Evolutionary conservation across 2,113 vertebrate species (phyloP).

Genomic region (Ia io): DNA sequence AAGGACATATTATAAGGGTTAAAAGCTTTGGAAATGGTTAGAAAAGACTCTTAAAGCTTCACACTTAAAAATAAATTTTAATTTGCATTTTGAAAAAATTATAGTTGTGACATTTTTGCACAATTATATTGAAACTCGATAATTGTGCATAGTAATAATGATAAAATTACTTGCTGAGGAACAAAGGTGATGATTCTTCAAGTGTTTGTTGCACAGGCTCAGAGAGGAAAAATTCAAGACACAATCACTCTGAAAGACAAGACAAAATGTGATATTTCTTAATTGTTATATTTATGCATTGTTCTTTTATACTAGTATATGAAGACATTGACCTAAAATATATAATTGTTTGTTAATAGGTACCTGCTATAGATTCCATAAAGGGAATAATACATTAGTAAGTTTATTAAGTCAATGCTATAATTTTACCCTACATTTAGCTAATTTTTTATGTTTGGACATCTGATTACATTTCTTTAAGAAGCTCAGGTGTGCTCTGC

Average conservation of each 20-base stretch:
- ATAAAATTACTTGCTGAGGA: conserved; percentile 69
- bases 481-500: neutral
- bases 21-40: neutral
- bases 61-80: neutral
- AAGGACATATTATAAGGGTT: neutral
- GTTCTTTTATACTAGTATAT: neutral
- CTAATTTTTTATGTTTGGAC: neutral
- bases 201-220: conserved; percentile 71
- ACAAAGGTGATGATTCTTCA: conserved; percentile 50
- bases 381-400: neutral
- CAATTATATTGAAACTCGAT: neutral
- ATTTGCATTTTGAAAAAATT: conserved; percentile 11
- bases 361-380: neutral
- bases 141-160: neutral
- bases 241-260: conserved; percentile 86
- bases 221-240: conserved; percentile 89
- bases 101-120: neutral
- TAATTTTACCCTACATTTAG: neutral
- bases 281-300: neutral
- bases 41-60: neutral
- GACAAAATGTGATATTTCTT: neutral
- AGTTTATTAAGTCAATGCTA: neutral
- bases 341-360: neutral
- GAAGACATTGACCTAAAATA: neutral
- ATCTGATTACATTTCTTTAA: neutral